Base-by-base conservation (phyloP, 2,113 vertebrate species). In the Pluvialis apricaria region DNA sequence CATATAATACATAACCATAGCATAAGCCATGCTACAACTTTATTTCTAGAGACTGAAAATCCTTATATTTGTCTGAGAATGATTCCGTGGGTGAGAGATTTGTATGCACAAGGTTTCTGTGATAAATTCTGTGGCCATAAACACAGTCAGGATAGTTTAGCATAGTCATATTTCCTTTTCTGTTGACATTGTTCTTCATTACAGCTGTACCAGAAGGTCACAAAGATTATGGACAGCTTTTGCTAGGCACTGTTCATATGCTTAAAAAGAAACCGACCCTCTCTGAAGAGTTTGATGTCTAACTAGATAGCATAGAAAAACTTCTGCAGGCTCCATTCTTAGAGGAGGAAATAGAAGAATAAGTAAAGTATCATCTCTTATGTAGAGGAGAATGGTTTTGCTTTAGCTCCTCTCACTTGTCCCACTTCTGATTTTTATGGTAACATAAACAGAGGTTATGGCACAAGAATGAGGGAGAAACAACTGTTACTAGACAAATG, bases 141-240 rank as follows among this genome's bases (percentile, higher is more conserved):
- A 54, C 13, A 6, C 45, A 52, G 45, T 70, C 47, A 57, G 10
- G 15, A 34, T 45, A 20, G 26, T 88, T 77, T 81, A 66, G 22
- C 31, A 9, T 13, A 28, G 3, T 58, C 2, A 0, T 65, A 10
- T 58, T 86, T 89, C 44, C 12, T 77, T 40, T 52, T 84, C 1
- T 3, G 5, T 13, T 79, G 55, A 24, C 18, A 13, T 22, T 76
- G 12, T 25, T 80, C 40, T 82, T 78, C 25, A 6, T 85, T 76
- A 44, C 24, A 77, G 34, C 51, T 0, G 0, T 83, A 29, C 15
- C 11, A 31, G 62, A 82, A 77, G 7, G 14, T 49, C 60, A 64
- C 26, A 62, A 29, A 38, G 29, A 10, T 45, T 69, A 3, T 71
- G 52, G 36, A 28, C 19, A 66, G 40, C 26, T 61, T 84, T 90